Evolutionary conservation across 2,113 vertebrate species (phyloP).

Genomic region (Phalacrocorax brasilianus): DNA sequence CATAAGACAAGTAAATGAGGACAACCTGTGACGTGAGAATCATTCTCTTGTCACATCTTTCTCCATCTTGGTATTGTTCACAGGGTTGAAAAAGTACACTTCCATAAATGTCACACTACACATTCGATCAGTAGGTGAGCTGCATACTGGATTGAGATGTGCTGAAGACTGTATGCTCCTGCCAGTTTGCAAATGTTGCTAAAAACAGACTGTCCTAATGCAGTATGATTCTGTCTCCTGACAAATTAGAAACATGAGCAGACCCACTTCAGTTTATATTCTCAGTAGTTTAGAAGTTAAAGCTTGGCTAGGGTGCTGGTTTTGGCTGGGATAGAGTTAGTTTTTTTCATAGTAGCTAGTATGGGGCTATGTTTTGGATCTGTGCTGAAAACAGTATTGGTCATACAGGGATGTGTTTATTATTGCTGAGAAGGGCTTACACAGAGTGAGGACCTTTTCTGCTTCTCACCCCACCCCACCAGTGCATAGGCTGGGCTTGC

Average conservation of each 20-base stretch:
- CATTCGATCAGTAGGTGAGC: not conserved
- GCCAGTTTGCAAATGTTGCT: not conserved
- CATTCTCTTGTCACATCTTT: not conserved
- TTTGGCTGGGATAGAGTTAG: not conserved
- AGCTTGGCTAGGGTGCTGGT: not conserved
- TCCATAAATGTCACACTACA: not conserved
- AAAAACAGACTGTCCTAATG: not conserved
- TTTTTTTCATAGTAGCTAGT: not conserved
- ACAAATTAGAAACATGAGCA: not conserved
- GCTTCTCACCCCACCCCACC: not conserved
- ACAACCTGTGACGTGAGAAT: not conserved
- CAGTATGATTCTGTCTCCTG: not conserved
- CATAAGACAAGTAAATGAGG: not conserved
- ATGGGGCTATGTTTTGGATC: not conserved
- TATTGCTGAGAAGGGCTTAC: not conserved
- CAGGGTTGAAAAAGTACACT: not conserved
- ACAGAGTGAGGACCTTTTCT: not conserved
- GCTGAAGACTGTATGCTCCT: not conserved
- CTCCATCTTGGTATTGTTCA: not conserved
- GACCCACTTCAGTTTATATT: not conserved
- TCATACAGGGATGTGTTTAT: rapidly evolving
- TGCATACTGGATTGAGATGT: not conserved
- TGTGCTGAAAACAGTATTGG: not conserved
- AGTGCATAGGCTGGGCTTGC: not conserved
- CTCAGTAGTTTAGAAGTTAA: not conserved